These are phyloP conservation scores for Orthosia gracilis DNA, from an alignment of 2,888 invertebrate species.

Conservation along the genomic window DNA sequence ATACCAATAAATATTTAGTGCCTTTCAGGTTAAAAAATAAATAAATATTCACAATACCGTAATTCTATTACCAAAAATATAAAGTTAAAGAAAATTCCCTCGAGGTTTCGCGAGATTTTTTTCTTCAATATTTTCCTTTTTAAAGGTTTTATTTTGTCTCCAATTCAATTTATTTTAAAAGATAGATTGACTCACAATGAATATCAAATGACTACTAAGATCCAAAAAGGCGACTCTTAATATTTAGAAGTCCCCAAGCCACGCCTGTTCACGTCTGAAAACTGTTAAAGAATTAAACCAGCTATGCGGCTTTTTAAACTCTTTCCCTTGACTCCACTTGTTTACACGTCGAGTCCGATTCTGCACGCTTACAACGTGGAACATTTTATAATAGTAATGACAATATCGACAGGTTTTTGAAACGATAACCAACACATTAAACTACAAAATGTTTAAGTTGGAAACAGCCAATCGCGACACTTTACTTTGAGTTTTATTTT, in stretches of 20 bases:
- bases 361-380: conserved; percentile 43
- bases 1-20: neutral
- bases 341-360: conserved; percentile 51
- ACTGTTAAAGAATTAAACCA: conserved; percentile 55
- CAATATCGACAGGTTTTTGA: too few species aligned
- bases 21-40: neutral
- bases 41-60: neutral
- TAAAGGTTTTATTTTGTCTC: conserved; percentile 3
- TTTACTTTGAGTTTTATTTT: neutral
- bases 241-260: conserved; percentile 15
- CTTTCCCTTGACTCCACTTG: conserved; percentile 55
- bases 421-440: too few species aligned
- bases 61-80: neutral
- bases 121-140: neutral
- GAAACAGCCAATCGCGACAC: neutral
- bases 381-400: neutral
- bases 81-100: neutral
- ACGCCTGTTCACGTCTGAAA: conserved; percentile 23
- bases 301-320: conserved; percentile 39
- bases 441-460: too few species aligned
- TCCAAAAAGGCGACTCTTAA: conserved; percentile 11
- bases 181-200: conserved; percentile 8
- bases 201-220: conserved; percentile 6
- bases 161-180: conserved; percentile 13
- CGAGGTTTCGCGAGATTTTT: neutral